These are phyloP conservation scores for Epistrophe grossulariae DNA, from an alignment of 2,888 invertebrate species.

Conservation along the genomic window DNA sequence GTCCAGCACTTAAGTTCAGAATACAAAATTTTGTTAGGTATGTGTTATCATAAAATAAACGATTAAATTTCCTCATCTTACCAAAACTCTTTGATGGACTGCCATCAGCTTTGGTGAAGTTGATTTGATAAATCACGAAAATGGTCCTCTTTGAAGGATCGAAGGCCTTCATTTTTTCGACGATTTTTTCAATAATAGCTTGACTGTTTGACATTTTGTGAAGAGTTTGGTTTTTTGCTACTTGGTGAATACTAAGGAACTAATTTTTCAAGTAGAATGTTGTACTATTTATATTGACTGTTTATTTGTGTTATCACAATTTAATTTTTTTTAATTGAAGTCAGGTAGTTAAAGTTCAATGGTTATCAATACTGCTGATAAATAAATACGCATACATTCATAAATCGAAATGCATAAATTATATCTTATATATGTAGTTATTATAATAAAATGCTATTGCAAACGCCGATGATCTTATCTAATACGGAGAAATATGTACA, in stretches of 20 bases:
- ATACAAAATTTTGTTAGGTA: not conserved
- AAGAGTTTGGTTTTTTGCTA: conserved; percentile 11
- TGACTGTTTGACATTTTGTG: conserved; percentile 38
- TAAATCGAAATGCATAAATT: no score
- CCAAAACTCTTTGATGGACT: conserved; percentile 38
- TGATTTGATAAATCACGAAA: conserved; percentile 32
- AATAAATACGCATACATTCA: not conserved
- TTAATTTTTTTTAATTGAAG: conserved; percentile 1
- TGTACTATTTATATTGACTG: conserved; percentile 31
- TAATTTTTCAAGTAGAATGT: not conserved
- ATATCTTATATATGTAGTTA: no score
- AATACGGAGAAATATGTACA: no score
- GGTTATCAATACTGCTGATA: conserved; percentile 1
- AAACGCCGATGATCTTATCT: no score
- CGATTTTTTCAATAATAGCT: conserved; percentile 40
- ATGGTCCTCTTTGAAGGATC: conserved; percentile 38
- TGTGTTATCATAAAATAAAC: not conserved
- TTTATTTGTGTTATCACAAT: conserved; percentile 9
- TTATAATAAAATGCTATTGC: no score
- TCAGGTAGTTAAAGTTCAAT: conserved; percentile 28
- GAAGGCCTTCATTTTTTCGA: conserved; percentile 35
- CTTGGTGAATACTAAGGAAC: conserved; percentile 31
- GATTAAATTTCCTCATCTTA: not conserved
- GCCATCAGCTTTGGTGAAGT: conserved; percentile 39
- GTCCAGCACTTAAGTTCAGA: conserved; percentile 11